Percentiles rank a stretch among this genome's conserved stretches.
phyloP scores from a whole-genome alignment of 2,888 invertebrate genomes.

The Lithodes maja region DNA sequence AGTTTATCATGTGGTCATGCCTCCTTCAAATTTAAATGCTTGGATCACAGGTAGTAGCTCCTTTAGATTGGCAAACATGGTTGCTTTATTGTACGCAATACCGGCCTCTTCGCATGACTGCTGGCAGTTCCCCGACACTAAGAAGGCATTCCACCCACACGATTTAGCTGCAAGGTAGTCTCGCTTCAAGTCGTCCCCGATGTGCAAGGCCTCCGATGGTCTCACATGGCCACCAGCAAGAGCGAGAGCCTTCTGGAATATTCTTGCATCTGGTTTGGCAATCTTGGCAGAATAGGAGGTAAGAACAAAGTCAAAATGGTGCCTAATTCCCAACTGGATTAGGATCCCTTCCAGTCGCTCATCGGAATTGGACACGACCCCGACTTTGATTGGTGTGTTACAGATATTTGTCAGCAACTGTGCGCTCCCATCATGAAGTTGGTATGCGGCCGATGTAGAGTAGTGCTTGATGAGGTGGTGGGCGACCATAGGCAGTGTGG shows the following conservation, averaged over 20 bases:
- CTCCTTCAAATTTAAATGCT: neutral
- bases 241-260: conserved; percentile 82
- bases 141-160: conserved; percentile 84
- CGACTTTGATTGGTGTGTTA: conserved; percentile 76
- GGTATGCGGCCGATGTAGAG: conserved; percentile 84
- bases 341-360: conserved; percentile 84
- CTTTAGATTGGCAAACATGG: conserved; percentile 57
- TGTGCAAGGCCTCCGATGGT: conserved; percentile 84
- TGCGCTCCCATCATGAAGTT: conserved; percentile 80
- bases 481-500: conserved; percentile 72
- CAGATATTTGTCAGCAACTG: conserved; percentile 81
- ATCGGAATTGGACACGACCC: conserved; percentile 93
- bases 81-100: conserved; percentile 33
- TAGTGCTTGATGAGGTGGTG: conserved; percentile 78
- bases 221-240: conserved; percentile 75
- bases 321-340: conserved; percentile 80
- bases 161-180: conserved; percentile 86
- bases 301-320: conserved; percentile 86
- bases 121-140: conserved; percentile 72
- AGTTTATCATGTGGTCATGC: neutral
- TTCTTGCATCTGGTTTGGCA: conserved; percentile 84
- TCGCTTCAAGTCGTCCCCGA: conserved; percentile 85
- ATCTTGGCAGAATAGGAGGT: conserved; percentile 84
- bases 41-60: conserved; percentile 43
- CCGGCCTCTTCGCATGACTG: conserved; percentile 43